Evolutionary conservation across 2,888 invertebrate species (phyloP).

Genomic region (Stegana nigrithorax): DNA sequence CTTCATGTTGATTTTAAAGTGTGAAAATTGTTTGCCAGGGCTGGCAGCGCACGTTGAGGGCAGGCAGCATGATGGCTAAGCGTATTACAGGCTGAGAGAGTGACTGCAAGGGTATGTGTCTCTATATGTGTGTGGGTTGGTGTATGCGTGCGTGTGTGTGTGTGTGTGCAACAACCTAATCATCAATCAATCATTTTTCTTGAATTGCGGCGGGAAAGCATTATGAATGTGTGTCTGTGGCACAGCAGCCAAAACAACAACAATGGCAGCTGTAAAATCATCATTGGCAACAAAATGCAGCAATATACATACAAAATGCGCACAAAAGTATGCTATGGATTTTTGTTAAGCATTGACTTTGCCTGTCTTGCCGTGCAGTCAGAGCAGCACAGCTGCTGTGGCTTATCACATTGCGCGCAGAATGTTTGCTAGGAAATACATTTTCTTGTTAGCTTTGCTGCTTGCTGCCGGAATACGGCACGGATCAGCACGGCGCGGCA

Average conservation of each 20-base stretch:
- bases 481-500: background rate
- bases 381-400: background rate
- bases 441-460: background rate
- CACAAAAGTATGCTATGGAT: conserved; percentile 27
- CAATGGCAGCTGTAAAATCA: background rate
- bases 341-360: background rate
- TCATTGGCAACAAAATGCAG: background rate
- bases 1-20: background rate
- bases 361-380: background rate
- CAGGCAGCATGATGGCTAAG: no score
- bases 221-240: no score
- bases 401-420: background rate
- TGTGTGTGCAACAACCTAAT: conserved; percentile 41
- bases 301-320: conserved; percentile 15
- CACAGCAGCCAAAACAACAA: no score
- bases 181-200: conserved; percentile 53
- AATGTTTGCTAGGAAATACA: background rate
- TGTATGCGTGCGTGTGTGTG: background rate
- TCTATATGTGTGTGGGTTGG: no score
- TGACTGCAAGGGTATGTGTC: no score
- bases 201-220: conserved; percentile 31
- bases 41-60: conserved; percentile 1
- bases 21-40: background rate
- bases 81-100: no score
- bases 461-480: background rate